Conservation (phyloP, 2,797 vertebrate species). For the Harpagifer antarcticus region DNA sequence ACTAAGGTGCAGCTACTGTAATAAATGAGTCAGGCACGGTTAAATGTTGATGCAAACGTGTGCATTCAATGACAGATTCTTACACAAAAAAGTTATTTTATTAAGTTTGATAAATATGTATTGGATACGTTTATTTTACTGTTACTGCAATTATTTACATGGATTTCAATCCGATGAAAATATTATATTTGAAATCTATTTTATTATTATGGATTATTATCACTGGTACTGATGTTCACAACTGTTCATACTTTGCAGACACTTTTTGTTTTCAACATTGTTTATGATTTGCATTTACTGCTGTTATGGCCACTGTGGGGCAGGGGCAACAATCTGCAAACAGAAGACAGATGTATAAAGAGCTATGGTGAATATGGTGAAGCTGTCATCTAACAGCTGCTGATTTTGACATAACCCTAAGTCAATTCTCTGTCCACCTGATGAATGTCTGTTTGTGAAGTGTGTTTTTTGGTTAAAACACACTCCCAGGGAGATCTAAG, state of each 20-base stretch:
- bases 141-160: neutral
- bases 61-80: neutral
- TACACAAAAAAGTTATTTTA: neutral
- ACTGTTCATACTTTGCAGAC: neutral
- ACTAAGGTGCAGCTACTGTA: neutral
- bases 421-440: neutral
- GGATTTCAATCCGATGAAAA: slow-evolving; percentile 1
- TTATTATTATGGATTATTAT: neutral
- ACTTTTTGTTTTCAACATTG: neutral
- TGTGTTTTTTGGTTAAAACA: neutral
- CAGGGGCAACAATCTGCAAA: neutral
- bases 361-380: neutral
- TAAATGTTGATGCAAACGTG: slow-evolving; percentile 9
- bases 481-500: too few species aligned
- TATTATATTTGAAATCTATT: neutral
- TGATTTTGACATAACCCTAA: neutral
- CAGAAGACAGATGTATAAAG: neutral
- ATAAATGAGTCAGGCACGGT: slow-evolving; percentile 15
- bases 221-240: neutral
- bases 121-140: slow-evolving; percentile 4
- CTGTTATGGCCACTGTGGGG: neutral
- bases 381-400: neutral
- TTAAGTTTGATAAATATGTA: slow-evolving; percentile 17
- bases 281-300: neutral
- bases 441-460: neutral